These are phyloP conservation scores for Pseudonaja textilis DNA, from an alignment of 2,113 vertebrate species.

Conservation along the genomic window DNA sequence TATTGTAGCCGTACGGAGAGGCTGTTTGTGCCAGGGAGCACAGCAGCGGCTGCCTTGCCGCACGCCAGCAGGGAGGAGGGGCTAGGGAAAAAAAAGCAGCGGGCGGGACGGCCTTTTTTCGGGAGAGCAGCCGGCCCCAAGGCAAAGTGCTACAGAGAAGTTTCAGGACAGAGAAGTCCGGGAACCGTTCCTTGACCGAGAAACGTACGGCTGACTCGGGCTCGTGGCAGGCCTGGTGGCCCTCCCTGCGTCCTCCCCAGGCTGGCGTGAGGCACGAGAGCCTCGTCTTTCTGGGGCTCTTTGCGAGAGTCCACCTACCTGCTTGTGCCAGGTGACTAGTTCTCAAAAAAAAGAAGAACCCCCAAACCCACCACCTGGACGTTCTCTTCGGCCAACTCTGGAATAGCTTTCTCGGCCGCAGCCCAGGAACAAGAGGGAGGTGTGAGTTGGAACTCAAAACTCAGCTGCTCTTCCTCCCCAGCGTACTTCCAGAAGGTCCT, in stretches of 20 bases:
- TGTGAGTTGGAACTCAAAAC: neutral
- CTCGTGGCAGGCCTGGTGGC: neutral
- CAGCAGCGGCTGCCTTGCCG: rapidly evolving
- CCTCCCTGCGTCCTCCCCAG: neutral
- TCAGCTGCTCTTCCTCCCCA: neutral
- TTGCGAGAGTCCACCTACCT: neutral
- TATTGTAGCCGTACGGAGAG: neutral
- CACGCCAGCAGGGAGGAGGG: neutral
- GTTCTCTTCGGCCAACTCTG: slow-evolving; percentile 55
- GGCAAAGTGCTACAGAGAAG: slow-evolving; percentile 22
- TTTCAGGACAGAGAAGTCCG: neutral
- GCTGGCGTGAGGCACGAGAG: neutral
- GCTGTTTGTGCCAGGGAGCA: neutral
- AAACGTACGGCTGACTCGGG: neutral
- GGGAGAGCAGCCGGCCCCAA: neutral
- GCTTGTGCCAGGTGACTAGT: neutral
- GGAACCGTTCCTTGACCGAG: neutral
- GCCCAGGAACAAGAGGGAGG: neutral
- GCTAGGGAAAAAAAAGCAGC: neutral
- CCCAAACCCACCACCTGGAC: slow-evolving; percentile 36
- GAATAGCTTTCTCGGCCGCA: neutral
- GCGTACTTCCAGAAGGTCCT: slow-evolving; percentile 15
- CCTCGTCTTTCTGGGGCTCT: neutral
- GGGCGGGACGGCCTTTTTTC: neutral
- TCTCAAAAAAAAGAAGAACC: slow-evolving; percentile 6